These are phyloP conservation scores for Thaumatotibia leucotreta DNA, from an alignment of 1,140 invertebrate species.

Conservation along the genomic window DNA sequence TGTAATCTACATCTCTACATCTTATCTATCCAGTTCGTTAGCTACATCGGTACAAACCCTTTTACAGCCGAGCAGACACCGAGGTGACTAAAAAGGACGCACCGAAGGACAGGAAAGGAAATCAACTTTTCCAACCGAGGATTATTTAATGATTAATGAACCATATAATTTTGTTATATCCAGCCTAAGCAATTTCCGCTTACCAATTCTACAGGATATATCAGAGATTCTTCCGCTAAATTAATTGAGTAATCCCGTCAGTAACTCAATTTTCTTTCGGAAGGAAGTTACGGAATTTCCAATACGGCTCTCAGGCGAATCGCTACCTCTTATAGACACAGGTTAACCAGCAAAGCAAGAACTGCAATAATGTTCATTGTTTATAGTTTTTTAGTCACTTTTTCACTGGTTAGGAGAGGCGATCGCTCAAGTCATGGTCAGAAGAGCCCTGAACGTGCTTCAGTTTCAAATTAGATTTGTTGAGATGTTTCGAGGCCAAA, in stretches of 20 bases:
- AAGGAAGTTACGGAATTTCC: constrained; percentile 27
- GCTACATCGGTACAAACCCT: too few relatives aligned
- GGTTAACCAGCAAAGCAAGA: neutral
- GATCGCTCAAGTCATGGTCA: neutral
- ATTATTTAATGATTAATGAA: neutral
- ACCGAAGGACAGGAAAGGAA: neutral
- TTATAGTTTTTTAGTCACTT: neutral
- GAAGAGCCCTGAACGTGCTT: constrained; percentile 16
- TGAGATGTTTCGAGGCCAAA: constrained; percentile 20
- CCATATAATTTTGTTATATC: neutral
- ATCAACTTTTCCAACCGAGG: neutral
- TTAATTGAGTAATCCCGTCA: constrained; percentile 35
- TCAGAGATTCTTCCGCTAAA: constrained; percentile 15
- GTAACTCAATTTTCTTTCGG: constrained; percentile 39
- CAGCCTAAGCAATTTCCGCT: neutral
- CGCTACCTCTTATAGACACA: too few relatives aligned
- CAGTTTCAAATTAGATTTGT: constrained; percentile 34
- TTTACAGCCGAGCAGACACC: too few relatives aligned
- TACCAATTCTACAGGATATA: neutral
- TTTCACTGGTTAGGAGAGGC: neutral
- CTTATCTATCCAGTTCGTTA: too few relatives aligned
- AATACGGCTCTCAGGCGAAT: constrained; percentile 23
- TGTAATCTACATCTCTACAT: too few relatives aligned
- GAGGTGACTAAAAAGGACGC: neutral
- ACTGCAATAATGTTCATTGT: neutral